Evolutionary conservation across 2,888 invertebrate genomes (phyloP).

Genomic region (Scelioninae gen. 2): DNA sequence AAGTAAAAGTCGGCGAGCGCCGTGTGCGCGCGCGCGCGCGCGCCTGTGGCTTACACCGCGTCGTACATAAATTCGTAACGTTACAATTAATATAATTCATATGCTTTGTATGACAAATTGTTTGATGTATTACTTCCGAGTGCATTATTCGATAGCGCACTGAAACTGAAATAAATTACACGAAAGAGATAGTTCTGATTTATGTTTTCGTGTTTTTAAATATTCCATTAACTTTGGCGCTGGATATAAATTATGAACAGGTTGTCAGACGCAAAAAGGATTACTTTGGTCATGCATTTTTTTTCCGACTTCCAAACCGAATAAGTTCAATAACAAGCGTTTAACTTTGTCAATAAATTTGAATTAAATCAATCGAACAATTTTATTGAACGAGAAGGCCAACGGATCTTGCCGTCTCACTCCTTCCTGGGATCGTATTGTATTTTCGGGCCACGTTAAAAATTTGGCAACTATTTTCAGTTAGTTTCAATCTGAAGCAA

Average conservation of each 20-base stretch:
- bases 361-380: too few species aligned
- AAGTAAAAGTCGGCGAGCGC: constrained; percentile 40
- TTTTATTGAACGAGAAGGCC: too few species aligned
- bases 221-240: constrained; percentile 11
- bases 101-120: constrained; percentile 36
- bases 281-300: too few species aligned
- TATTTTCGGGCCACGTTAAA: too few species aligned
- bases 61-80: constrained; percentile 39
- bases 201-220: constrained; percentile 24
- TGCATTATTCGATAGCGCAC: constrained; percentile 40
- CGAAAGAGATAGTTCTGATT: constrained; percentile 34
- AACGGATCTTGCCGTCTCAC: too few species aligned
- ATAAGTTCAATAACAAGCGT: too few species aligned
- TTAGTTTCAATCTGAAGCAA: too few species aligned
- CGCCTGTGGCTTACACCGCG: constrained; percentile 13
- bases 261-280: too few species aligned
- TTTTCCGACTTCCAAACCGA: too few species aligned
- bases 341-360: too few species aligned
- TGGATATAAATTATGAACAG: constrained; percentile 24
- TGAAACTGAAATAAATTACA: constrained; percentile 31
- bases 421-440: too few species aligned
- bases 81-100: constrained; percentile 41
- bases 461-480: too few species aligned
- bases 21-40: background rate
- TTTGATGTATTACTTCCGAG: constrained; percentile 43